phyloP scores from a whole-genome alignment of 2,797 vertebrate species.

The Macrochelys suwanniensis region DNA sequence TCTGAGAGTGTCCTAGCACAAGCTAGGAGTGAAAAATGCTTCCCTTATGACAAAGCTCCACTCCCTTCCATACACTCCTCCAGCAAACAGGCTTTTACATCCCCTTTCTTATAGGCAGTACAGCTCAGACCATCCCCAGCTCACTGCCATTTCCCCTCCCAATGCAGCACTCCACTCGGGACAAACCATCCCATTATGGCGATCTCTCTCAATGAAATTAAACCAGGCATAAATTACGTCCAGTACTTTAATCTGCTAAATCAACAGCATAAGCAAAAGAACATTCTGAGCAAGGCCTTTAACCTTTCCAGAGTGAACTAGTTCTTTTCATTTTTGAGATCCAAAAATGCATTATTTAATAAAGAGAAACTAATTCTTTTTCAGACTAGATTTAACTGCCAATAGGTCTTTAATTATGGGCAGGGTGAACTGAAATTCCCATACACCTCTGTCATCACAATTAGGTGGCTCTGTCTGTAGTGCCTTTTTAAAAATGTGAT shows the following conservation, averaged over 20 bases:
- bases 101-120: not conserved
- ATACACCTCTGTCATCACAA: not conserved
- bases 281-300: not conserved
- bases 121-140: not conserved
- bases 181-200: not conserved
- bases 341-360: not conserved
- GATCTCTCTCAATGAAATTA: not conserved
- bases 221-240: not conserved
- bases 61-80: not conserved
- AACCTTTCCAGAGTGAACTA: not conserved
- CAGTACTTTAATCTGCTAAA: not conserved
- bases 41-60: not conserved
- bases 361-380: not conserved
- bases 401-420: not conserved
- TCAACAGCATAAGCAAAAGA: not conserved
- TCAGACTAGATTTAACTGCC: slow-evolving; percentile 12
- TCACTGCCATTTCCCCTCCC: not conserved
- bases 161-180: not conserved
- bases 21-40: not conserved
- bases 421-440: not conserved
- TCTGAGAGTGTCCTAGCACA: not conserved
- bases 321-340: not conserved
- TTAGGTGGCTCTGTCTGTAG: slow-evolving; percentile 2
- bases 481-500: not conserved
- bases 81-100: not conserved